Conservation (phyloP, 2,113 vertebrate genomes). For the Garra rufa region DNA sequence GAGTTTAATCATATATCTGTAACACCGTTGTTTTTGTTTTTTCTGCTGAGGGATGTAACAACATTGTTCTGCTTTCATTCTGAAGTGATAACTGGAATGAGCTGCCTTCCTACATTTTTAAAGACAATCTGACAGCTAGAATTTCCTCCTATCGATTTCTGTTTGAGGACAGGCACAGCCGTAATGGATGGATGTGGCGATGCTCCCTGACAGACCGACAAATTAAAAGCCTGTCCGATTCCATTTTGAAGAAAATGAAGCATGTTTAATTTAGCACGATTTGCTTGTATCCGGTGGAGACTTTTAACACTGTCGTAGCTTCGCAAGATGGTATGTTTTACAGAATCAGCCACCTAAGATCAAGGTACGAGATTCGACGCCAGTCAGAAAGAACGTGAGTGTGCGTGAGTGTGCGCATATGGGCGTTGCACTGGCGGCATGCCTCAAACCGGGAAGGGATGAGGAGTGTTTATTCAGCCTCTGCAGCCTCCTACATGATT, state of each 20-base stretch:
- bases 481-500: constrained; percentile 19
- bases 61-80: constrained; percentile 46
- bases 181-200: constrained; percentile 34
- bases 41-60: constrained; percentile 48
- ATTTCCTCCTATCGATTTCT: constrained; percentile 47
- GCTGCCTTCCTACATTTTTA: constrained; percentile 45
- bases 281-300: background rate
- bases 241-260: constrained; percentile 36
- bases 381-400: background rate
- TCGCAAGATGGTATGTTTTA: constrained; percentile 25
- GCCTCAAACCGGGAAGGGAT: constrained; percentile 27
- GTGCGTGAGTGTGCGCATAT: background rate
- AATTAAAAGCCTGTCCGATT: constrained; percentile 41
- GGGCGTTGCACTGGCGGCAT: constrained; percentile 4
- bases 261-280: constrained; percentile 29
- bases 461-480: constrained; percentile 20
- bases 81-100: constrained; percentile 29
- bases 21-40: constrained; percentile 10
- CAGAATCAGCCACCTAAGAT: constrained; percentile 34
- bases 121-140: constrained; percentile 39
- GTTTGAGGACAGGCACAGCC: constrained; percentile 25
- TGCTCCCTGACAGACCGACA: constrained; percentile 38
- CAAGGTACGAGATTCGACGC: constrained; percentile 19
- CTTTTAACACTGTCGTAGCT: background rate
- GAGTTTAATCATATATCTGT: constrained; percentile 36